Percentiles rank a stretch among this genome's conserved stretches.
Conservation (phyloP, 2,797 vertebrate species). For the Ciconia nigra region DNA sequence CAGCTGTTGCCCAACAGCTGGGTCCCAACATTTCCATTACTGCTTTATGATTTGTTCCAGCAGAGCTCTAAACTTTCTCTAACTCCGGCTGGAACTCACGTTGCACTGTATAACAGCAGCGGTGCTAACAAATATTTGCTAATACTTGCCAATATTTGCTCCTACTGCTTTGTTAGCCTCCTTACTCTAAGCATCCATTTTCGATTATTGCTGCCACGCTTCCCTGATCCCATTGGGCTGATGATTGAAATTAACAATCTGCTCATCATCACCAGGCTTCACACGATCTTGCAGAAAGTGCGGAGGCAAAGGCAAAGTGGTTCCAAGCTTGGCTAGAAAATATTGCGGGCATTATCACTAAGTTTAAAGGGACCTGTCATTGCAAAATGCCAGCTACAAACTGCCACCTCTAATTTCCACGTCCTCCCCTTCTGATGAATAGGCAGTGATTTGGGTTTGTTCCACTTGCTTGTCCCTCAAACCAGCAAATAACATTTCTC, state of each 20-base stretch:
- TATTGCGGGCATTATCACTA: not conserved
- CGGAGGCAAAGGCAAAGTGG: not conserved
- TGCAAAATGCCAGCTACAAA: not conserved
- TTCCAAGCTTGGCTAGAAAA: not conserved
- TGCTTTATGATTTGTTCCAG: not conserved
- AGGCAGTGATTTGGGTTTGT: not conserved
- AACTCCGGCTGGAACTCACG: not conserved
- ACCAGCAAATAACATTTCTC: not conserved
- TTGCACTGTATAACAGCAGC: not conserved
- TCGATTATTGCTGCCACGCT: not conserved
- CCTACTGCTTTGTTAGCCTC: not conserved
- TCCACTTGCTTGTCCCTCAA: not conserved
- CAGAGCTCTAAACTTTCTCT: not conserved
- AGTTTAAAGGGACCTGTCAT: not conserved
- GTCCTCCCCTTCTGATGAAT: not conserved
- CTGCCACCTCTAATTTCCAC: not conserved
- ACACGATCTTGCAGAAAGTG: not conserved
- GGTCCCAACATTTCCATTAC: not conserved
- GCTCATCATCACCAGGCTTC: not conserved
- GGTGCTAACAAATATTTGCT: slow-evolving; percentile 43
- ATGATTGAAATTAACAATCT: slow-evolving; percentile 20
- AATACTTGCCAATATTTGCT: slow-evolving; percentile 34
- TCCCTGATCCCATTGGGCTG: not conserved
- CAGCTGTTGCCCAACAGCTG: not conserved
- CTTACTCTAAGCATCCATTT: slow-evolving; percentile 30